A percentile compares a stretch with the other conserved stretches of the same genome.
These are phyloP conservation scores for Semaprochilodus insignis DNA, from an alignment of 2,797 vertebrate genomes.

Conservation along the genomic window DNA sequence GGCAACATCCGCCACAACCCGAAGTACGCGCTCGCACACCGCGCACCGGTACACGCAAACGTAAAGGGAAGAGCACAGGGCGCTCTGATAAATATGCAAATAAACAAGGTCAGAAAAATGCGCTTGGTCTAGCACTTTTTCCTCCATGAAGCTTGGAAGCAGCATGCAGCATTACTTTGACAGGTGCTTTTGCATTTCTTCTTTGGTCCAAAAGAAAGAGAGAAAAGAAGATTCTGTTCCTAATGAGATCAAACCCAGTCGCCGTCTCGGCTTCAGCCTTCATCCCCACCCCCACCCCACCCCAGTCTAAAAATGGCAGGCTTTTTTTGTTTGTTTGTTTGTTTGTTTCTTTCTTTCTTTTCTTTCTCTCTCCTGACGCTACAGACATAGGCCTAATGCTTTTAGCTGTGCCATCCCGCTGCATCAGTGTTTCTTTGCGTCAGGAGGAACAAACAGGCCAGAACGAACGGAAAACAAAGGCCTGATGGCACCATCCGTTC, in stretches of 20 bases:
- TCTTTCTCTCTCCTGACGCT: slow-evolving; percentile 16
- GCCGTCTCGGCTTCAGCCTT: slow-evolving; percentile 23
- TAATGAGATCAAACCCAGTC: slow-evolving; percentile 52
- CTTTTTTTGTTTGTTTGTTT: slow-evolving; percentile 31
- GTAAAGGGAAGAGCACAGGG: slow-evolving; percentile 29
- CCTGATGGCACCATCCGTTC: background rate
- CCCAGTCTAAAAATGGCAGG: slow-evolving; percentile 1
- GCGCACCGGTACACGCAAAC: background rate
- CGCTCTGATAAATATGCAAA: slow-evolving; percentile 72
- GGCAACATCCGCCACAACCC: slow-evolving; percentile 44
- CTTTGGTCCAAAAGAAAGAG: background rate
- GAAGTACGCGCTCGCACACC: background rate
- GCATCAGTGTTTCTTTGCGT: slow-evolving; percentile 27
- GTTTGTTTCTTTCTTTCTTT: slow-evolving; percentile 11
- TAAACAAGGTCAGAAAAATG: slow-evolving; percentile 69
- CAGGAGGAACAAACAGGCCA: slow-evolving; percentile 16
- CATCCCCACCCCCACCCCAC: no score
- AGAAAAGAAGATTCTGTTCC: slow-evolving; percentile 45
- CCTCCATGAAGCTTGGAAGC: slow-evolving; percentile 14
- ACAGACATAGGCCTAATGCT: slow-evolving; percentile 1
- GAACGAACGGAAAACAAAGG: slow-evolving; percentile 10
- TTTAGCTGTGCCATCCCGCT: background rate
- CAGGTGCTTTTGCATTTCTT: slow-evolving; percentile 33
- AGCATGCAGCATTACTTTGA: slow-evolving; percentile 42
- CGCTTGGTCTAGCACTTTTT: slow-evolving; percentile 63